These are phyloP conservation scores for Pontoporia blainvillei DNA, from an alignment of 2,113 vertebrate genomes.

Conservation along the genomic window DNA sequence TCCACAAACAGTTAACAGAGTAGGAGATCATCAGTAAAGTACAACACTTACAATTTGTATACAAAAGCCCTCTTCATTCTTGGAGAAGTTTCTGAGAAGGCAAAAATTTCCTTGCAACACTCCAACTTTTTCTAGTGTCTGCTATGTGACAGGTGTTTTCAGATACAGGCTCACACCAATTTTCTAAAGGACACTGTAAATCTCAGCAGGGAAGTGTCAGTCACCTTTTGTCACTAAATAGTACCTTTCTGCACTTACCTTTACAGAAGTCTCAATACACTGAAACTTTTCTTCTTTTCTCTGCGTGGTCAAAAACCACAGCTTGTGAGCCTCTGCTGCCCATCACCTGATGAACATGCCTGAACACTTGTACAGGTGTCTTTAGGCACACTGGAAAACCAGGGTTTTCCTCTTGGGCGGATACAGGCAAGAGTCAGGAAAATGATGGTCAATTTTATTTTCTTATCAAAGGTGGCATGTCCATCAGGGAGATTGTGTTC, in stretches of 20 bases:
- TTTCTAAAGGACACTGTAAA: constrained; percentile 2
- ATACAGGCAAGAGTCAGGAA: not conserved
- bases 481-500: not conserved
- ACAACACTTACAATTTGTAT: not conserved
- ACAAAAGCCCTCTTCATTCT: not conserved
- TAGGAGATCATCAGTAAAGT: not conserved
- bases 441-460: not conserved
- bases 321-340: not conserved
- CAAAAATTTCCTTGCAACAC: not conserved
- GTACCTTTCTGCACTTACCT: not conserved
- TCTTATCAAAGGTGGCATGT: not conserved
- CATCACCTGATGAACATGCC: not conserved
- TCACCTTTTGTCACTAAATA: not conserved
- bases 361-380: not conserved
- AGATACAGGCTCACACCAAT: not conserved
- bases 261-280: not conserved
- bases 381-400: not conserved
- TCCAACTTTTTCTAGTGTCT: not conserved
- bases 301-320: not conserved
- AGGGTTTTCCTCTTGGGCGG: not conserved
- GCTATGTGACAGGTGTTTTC: not conserved
- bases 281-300: not conserved
- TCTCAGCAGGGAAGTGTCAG: not conserved
- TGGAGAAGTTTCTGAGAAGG: not conserved
- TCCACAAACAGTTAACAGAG: not conserved